Evolutionary conservation across 35 echinoderm and acorn worm genomes (phyloP).

Genomic region (Strongylocentrotus purpuratus): DNA sequence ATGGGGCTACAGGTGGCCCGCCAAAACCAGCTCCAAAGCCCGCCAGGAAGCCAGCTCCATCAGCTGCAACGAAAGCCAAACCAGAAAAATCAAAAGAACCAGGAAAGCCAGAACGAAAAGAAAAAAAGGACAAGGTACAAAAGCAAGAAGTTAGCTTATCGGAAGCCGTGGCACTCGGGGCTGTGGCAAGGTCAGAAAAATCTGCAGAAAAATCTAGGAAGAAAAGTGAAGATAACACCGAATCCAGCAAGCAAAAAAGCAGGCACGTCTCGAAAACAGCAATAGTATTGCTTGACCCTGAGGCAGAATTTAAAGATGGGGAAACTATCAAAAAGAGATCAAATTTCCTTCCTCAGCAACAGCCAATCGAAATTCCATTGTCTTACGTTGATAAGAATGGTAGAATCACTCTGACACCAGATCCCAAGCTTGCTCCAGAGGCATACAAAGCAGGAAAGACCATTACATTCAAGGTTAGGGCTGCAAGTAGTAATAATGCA

Average conservation of each 20-base stretch:
- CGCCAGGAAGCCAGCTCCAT: neutral
- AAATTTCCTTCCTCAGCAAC: slow-evolving; percentile 44
- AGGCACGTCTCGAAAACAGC: slow-evolving; percentile 43
- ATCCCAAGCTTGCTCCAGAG: slow-evolving; percentile 73
- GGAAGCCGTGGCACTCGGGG: slow-evolving; percentile 23
- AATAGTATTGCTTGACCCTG: slow-evolving; percentile 40
- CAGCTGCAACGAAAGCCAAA: neutral
- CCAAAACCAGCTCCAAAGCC: slow-evolving; percentile 25
- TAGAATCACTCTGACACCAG: slow-evolving; percentile 63
- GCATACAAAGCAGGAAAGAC: slow-evolving; percentile 71
- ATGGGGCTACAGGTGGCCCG: neutral
- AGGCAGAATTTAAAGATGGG: slow-evolving; percentile 50
- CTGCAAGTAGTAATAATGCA: slow-evolving; percentile 28
- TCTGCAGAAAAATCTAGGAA: neutral
- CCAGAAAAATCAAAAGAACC: slow-evolving; percentile 4
- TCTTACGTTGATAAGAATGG: slow-evolving; percentile 75
- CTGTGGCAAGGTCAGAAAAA: slow-evolving; percentile 22
- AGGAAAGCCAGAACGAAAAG: neutral
- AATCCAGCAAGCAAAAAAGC: neutral
- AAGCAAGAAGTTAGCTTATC: slow-evolving; percentile 29
- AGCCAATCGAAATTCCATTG: slow-evolving; percentile 63
- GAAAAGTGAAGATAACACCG: slow-evolving; percentile 20
- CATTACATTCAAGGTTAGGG: slow-evolving; percentile 65
- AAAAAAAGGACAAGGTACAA: slow-evolving; percentile 22
- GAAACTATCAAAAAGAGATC: slow-evolving; percentile 37